Evolutionary conservation across 2,113 vertebrate species (phyloP), one percentile per base, ranked within the genome.

Genomic region (Todiramphus saurophagus): DNA sequence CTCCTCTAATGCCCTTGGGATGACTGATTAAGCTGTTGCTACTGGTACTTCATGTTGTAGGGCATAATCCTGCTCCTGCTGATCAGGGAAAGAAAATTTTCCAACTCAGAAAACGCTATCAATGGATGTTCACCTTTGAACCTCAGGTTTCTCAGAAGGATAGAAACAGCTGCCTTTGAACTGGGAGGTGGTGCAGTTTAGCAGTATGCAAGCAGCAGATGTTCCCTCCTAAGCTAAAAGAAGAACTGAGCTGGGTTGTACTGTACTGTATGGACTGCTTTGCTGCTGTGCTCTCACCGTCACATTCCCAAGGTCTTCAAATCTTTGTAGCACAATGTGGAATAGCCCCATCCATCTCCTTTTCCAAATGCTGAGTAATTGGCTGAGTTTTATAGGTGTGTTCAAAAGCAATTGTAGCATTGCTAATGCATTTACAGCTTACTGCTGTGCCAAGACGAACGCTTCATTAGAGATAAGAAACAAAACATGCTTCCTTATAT

Each of bases 391-490:
- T 37, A 55, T 59, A 74, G 70, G 76, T 4, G 0, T 16, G 51
- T n/a, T 89, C 92, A 31, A 31, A 30, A 93, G 30, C 1, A 5
- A 60, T 14, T 79, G 76, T 74, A 70, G 72, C 81, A n/a, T 75
- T 35, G 24, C 85, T 94, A 70, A 87, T 92, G 70, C 77, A 70
- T 60, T 89, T 75, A 72, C 39, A 69, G 50, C 72, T 92, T 6
- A 1, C 62, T 80, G 81, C 85, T 44, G 50, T 79, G 77, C 82
- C 72, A 62, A 55, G 62, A 41, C 53, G 39, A 66, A 62, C 2
- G 13, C 81, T 83, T 88, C 83, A 50, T 76, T 77, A 84, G 67
- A 56, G 62, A 37, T 56, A 66, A 55, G 72, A 77, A 79, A 75
- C 39, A 66, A 70, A 84, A 56, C 63, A 63, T 2, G 3, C 23